Percentiles rank a stretch among this genome's conserved stretches.
Evolutionary conservation across 2,113 vertebrate genomes (phyloP).

Genomic region (Haemorhous mexicanus): DNA sequence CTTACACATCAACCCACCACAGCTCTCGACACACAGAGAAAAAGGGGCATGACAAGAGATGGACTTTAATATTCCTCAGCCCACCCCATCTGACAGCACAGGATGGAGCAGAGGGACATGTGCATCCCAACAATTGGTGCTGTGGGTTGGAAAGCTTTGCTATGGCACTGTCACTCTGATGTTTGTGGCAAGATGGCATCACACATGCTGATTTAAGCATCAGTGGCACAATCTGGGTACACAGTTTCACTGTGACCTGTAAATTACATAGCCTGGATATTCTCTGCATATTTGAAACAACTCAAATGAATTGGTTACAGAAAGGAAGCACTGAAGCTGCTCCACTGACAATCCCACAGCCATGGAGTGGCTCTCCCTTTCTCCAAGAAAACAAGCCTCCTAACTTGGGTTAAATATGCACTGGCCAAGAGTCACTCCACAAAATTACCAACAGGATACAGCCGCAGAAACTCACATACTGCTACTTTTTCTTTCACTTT

Average conservation of each 20-base stretch:
- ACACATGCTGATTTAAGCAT: neutral
- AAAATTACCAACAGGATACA: neutral
- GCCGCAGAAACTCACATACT: neutral
- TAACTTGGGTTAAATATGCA: neutral
- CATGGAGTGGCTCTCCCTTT: neutral
- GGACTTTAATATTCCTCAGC: neutral
- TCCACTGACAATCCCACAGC: neutral
- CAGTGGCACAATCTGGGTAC: neutral
- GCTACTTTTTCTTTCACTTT: slow-evolving; percentile 40
- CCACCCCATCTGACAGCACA: neutral
- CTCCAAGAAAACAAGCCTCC: neutral
- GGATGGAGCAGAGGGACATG: neutral
- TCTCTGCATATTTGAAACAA: neutral
- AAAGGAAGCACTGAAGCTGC: neutral
- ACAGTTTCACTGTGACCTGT: neutral
- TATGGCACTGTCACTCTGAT: accelerated
- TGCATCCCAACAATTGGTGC: accelerated
- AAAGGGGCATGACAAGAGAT: neutral
- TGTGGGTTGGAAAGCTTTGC: neutral
- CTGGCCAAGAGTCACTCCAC: neutral
- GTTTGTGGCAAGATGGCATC: neutral
- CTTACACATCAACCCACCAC: neutral
- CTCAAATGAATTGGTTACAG: neutral
- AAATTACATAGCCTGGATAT: neutral
- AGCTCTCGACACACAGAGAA: neutral